Conservation (phyloP, 2,888 invertebrate genomes). For the Clistopyga incitator region DNA sequence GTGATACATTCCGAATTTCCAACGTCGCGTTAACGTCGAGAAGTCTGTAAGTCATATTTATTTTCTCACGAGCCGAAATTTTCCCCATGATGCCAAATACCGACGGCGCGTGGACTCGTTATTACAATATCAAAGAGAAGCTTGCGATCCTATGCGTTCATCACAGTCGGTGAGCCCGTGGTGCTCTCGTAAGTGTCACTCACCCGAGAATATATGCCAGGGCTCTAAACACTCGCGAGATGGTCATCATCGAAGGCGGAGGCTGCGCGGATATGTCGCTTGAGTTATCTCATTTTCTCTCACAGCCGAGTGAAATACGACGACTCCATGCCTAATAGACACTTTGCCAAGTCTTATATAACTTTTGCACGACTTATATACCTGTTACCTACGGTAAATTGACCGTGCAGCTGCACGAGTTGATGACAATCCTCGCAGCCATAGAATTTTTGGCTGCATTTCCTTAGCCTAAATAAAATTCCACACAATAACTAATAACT, state of each 20-base stretch:
- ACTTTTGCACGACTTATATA: constrained; percentile 18
- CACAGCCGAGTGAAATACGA: constrained; percentile 61
- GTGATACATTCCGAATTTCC: not conserved
- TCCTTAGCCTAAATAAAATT: not conserved
- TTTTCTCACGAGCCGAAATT: not conserved
- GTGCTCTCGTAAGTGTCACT: constrained; percentile 56
- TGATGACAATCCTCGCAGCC: not conserved
- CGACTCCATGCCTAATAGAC: constrained; percentile 47
- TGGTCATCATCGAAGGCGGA: not conserved
- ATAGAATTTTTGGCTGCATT: not conserved
- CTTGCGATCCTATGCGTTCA: constrained; percentile 29
- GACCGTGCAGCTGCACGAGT: not conserved
- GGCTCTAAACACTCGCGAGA: not conserved
- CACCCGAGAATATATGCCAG: constrained; percentile 29
- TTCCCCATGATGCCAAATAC: constrained; percentile 40
- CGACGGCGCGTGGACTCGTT: constrained; percentile 3
- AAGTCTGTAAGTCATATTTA: not conserved
- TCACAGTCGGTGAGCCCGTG: constrained; percentile 43
- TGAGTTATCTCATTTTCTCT: constrained; percentile 29
- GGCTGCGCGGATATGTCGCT: constrained; percentile 25
- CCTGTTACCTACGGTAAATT: not conserved
- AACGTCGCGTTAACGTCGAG: not conserved
- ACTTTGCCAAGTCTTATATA: constrained; percentile 60
- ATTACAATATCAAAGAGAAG: constrained; percentile 54
- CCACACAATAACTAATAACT: not conserved